phyloP scores from a whole-genome alignment of 2,888 invertebrate genomes.

The Chromoteleia sp. region DNA sequence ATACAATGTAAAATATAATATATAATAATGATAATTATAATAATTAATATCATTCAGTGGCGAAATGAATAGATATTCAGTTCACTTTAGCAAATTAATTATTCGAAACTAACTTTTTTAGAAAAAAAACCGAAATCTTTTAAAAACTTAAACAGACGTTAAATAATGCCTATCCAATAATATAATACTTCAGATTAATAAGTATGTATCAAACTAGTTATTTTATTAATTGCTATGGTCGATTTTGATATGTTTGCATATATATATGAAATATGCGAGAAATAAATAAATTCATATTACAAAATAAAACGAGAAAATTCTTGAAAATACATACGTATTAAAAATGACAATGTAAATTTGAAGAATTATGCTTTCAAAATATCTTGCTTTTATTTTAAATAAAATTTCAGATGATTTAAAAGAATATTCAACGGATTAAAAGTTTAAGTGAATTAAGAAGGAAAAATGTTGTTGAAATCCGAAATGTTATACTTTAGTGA shows the following conservation, averaged over 20 bases:
- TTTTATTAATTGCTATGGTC: conserved; percentile 33
- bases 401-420: neutral
- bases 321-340: conserved; percentile 53
- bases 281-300: conserved; percentile 20
- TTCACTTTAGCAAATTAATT: conserved; percentile 80
- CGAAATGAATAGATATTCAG: conserved; percentile 77
- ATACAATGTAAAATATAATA: conserved; percentile 82
- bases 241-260: conserved; percentile 30
- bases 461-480: neutral
- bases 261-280: conserved; percentile 34
- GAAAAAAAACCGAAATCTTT: conserved; percentile 68
- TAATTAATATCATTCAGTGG: conserved; percentile 76
- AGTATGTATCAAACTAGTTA: conserved; percentile 74
- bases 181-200: conserved; percentile 73
- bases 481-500: conserved; percentile 1
- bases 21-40: conserved; percentile 72
- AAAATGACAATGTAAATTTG: conserved; percentile 44
- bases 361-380: conserved; percentile 71
- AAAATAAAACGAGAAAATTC: conserved; percentile 17
- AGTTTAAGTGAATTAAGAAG: neutral
- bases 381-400: neutral
- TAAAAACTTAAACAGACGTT: conserved; percentile 71
- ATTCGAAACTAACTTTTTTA: conserved; percentile 79
- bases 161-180: conserved; percentile 79
- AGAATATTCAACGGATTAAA: neutral